Evolutionary conservation across 2,113 vertebrate species (phyloP), one percentile per base, ranked within the genome.

Genomic region (Bos javanicus): DNA sequence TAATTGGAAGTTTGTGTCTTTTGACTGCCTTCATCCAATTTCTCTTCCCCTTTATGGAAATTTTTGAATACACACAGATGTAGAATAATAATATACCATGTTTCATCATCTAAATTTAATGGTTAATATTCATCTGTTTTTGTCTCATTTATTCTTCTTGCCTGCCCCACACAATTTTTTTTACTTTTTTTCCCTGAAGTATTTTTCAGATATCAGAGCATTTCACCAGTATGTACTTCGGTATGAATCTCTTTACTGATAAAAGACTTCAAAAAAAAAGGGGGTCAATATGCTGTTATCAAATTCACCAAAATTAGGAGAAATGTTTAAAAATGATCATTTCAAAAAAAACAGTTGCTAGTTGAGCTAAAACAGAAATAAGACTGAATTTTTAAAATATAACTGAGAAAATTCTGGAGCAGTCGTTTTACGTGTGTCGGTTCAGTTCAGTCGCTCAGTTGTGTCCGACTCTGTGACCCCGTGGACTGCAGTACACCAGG

Each of bases 171-270:
- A 9, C 1, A 74, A 7, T 64, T 39, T 94, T 91, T 64, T 10
- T 59, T 86, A 91, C 94, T 92, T 91, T 6, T 81, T 93, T 96
- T 96, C 74, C 28, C 54, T 91, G 52, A 52, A 82, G 26, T 90
- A 87, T 94, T 84, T 78, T 89, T 46, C 43, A 62, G 28, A 43
- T 94, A 74, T 90, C 54, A 14, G 85, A 33, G 64, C 17, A 89
- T 82, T 94, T 92, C 26, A 67, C 26, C 12, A 89, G 11, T 90
- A 36, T 91, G 2, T 76, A 80, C 14, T 83, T 95, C 1, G 21
- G 2, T 90, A 23, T 90, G 92, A 25, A 33, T 85, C 67, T 97
- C 39, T 46, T 91, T 91, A 83, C 48, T 80, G 84, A 90, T 64
- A 96, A 67, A 71, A 50, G 74, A 87, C 10, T 56, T 83, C 33